Conservation (phyloP, 2,113 vertebrate species). For the Limnothrissa miodon region DNA sequence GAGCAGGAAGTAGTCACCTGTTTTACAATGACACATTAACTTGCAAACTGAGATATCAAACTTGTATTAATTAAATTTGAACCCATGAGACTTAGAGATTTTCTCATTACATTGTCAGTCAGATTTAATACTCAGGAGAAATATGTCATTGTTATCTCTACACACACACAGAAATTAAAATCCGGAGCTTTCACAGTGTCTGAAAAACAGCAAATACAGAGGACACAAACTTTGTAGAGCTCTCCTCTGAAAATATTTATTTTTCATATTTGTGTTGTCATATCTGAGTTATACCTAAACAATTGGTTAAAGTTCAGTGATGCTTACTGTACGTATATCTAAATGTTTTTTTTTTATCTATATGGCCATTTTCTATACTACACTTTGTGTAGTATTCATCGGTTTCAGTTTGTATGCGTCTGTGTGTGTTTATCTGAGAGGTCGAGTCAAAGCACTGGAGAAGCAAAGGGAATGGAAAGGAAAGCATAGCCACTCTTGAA, state of each 20-base stretch:
- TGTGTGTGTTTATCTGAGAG: background rate
- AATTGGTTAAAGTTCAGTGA: background rate
- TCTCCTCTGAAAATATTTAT: background rate
- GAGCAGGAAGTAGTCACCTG: background rate
- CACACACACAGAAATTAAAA: background rate
- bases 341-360: background rate
- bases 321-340: background rate
- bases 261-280: background rate
- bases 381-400: background rate
- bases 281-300: too few species aligned
- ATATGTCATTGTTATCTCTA: background rate
- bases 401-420: conserved; percentile 27
- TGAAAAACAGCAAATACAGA: background rate
- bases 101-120: too few species aligned
- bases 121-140: background rate
- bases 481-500: conserved; percentile 59
- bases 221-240: background rate
- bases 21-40: background rate
- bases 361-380: background rate
- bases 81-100: background rate
- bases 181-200: background rate
- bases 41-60: background rate
- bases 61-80: background rate
- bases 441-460: conserved; percentile 47
- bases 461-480: conserved; percentile 56